Base-by-base conservation (phyloP, 2,113 vertebrate genomes). In the Salminus brasiliensis region DNA sequence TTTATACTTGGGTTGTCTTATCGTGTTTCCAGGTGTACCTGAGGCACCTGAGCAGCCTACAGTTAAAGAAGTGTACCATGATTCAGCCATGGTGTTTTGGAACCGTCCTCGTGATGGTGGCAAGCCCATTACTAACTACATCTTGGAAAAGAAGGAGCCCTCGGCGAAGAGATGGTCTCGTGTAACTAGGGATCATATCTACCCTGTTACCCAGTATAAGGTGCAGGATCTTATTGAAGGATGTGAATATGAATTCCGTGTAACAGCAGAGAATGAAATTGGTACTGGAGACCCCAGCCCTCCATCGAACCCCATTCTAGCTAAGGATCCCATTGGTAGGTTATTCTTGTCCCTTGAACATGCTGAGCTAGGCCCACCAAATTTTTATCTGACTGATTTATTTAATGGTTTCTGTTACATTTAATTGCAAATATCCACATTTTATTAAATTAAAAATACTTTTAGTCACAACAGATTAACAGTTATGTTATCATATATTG, bases 241-340 rank as follows among this genome's bases (percentile, higher is more conserved):
- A 41, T 98, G 95, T 87, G 88, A 98, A 80, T 99, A 98, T 85
- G 97, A 99, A 91, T 99, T 99, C 90, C 94, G 98, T 79, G 98
- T 98, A 76, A 95, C 93, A 91, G 98, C 98, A 89, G 95, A 98
- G 91, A 99, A 99, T 53, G 97, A 99, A 94, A 91, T 99, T 74
- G 98, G 98, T 4, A 82, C 93, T 70, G 96, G 98, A 89, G 97
- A 99, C 72, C 96, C 96, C 82, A 99, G 98, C 75, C 94, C 90
- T 72, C 97, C 98, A 74, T 98, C 97, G 59, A 96, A 96, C 89
- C 97, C 97, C 77, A 79, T 99, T 83, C 94, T 98, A 0, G 97
- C 98, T 77, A 98, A 94, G 92, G 97, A 99, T 92, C 98, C 97
- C 83, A 94, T 99, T 0, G 94, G 98, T 99, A 92, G 86, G 92